Base-by-base conservation (phyloP, 2,888 invertebrate species). In the Pedicia rivosa region DNA sequence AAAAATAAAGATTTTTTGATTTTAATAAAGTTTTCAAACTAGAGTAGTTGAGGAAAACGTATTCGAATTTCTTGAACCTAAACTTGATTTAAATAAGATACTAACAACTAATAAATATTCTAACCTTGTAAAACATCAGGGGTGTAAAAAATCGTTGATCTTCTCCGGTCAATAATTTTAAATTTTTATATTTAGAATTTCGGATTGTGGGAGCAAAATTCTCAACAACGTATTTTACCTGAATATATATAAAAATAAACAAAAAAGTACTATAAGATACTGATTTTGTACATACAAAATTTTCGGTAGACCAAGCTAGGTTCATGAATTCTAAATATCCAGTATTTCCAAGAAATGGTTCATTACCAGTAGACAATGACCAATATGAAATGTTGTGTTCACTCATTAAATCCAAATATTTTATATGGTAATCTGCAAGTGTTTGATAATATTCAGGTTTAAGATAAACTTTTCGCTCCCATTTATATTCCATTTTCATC, bases 291-390 rank as follows among this genome's bases (percentile, higher is more conserved):
- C 2, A 20, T 52, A 67, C 72, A 55, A 71, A 55, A 38, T 68
- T 61, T 10, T 52, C 46, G 0, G 83, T 70, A 3, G 69, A 68
- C 78, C 83, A 88, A 13, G 78, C 84, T 59, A 90, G 62, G 7
- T 76, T 70, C 56, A 84, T 84, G 52, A 86, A 82, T 7, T 57
- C 53, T 8, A 56, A 50, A 38, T 57, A 53, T 0, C 71, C 69
- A 1, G 72, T 39, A 3, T 72, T 60, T 8, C 75, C 75, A 50
- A 78, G 75, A 4, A 70, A 50, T 0, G 92, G 91, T 54, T 94
- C 91, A 54, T 92, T 92, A 16, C 87, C 84, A 0, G 83, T 79
- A 1, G 90, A 82, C 20, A 91, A 61, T 0, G 77, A 84, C 91
- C 91, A 94, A 44, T 81, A 72, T 3, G 67, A 58, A 28, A 73